Evolutionary conservation across 2,113 vertebrate species (phyloP), one percentile per base, ranked within the genome.

Genomic region (Heterotilapia buettikoferi): DNA sequence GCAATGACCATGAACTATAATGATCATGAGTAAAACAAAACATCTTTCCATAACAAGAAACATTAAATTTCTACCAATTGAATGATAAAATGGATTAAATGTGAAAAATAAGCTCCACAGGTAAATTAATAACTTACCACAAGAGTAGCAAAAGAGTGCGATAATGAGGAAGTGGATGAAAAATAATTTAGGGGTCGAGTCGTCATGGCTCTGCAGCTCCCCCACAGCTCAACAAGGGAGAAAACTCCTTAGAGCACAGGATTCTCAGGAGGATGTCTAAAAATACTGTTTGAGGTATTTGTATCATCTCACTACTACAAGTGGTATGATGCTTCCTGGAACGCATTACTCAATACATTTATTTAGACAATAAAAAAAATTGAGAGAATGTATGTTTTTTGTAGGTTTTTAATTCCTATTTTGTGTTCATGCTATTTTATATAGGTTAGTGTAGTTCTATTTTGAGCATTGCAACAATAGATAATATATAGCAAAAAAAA

Each of bases 321-420:
- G 24, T 47, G 9, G 43, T 19, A 19, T 47, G 71, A 76, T 47
- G 43, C 68, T 24, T 71, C 38, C 38, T 71, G 66, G 12, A 6
- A 47, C 0, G 24, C 1, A 0, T 76, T 18, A 31, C 26, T 45
- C 40, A 47, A 50, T 7, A n/a, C 43, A 78, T 50, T 78, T 50
- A 29, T 50, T 50, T 31, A 50, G 26, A 78, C 29, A 31, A 13
- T 0, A 31, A 33, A 78, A 63, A 7, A 50, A 18, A 1, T 36
- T 5, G 9, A 36, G 7, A 45, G n/a, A 43, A 16, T 66, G 6
- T 14, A 68, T 68, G 33, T 21, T 40, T 68, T 68, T 68, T 68
- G 33, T 66, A 3, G 4, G 19, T 66, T 66, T 66, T 10, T 0
- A 3, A 0, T 19, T 50, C 24, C 24, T 76, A 29, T 18, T 19